A percentile compares a stretch with the other conserved stretches of the same genome.
Conservation (phyloP, 2,888 invertebrate genomes). For the Amphipyra berbera region DNA sequence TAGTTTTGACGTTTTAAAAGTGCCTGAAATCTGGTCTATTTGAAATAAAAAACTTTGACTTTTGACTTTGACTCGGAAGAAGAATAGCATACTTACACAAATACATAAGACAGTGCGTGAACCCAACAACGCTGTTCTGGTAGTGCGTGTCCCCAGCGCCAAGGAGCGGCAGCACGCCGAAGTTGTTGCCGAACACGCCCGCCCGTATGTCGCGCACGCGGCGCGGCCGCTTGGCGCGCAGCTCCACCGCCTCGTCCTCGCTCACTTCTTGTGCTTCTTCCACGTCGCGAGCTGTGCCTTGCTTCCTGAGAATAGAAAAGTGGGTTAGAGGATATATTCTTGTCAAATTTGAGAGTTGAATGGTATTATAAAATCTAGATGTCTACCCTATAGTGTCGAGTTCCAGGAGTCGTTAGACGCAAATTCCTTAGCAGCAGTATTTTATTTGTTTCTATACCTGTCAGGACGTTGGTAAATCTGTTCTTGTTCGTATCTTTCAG, state of each 20-base stretch:
- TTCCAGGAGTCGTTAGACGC: too few relatives aligned
- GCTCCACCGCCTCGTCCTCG: constrained; percentile 68
- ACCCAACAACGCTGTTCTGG: constrained; percentile 71
- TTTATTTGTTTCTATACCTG: too few relatives aligned
- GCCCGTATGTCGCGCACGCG: constrained; percentile 67
- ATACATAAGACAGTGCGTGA: constrained; percentile 84
- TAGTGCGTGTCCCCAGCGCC: constrained; percentile 46
- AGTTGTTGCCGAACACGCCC: constrained; percentile 80
- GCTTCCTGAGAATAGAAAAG: constrained; percentile 70
- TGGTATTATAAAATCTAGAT: too few relatives aligned
- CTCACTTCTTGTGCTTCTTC: constrained; percentile 83
- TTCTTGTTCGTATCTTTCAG: too few relatives aligned
- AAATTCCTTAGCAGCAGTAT: too few relatives aligned
- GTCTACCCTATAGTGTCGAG: too few relatives aligned
- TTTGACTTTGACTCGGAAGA: too few relatives aligned
- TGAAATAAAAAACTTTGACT: too few relatives aligned
- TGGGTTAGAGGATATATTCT: background rate
- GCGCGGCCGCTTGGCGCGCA: constrained; percentile 42
- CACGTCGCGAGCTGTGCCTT: constrained; percentile 74
- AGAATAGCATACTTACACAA: constrained; percentile 78
- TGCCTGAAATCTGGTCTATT: too few relatives aligned
- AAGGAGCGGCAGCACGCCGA: constrained; percentile 64
- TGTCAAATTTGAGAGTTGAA: too few relatives aligned
- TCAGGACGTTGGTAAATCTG: too few relatives aligned
- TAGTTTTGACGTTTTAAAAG: too few relatives aligned